Conservation (phyloP, 2,888 invertebrate species). For the Biston betularia region DNA sequence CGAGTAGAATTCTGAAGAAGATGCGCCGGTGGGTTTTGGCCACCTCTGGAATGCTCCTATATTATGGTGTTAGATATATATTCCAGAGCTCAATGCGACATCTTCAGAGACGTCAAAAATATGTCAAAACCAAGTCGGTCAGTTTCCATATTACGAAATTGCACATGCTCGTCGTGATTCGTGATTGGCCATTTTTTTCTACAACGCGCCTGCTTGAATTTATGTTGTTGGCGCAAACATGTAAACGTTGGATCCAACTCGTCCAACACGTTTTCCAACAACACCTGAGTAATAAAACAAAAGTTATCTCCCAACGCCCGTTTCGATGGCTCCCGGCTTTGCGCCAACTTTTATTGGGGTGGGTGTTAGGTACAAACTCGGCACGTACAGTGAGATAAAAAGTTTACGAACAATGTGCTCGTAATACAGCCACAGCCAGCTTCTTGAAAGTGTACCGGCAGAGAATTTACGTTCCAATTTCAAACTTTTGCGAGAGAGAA, state of each 20-base stretch:
- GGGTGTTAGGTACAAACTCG: slow-evolving; percentile 33
- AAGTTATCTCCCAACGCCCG: slow-evolving; percentile 28
- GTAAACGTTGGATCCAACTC: slow-evolving; percentile 97
- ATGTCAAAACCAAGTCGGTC: too few relatives aligned
- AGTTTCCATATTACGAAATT: too few relatives aligned
- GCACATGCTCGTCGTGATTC: too few relatives aligned
- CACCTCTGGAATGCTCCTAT: too few relatives aligned
- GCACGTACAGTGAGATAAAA: slow-evolving; percentile 37
- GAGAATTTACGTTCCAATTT: slow-evolving; percentile 34
- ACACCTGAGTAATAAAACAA: slow-evolving; percentile 77
- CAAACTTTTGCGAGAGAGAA: slow-evolving; percentile 25
- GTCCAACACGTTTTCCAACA: slow-evolving; percentile 96
- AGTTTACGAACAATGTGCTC: slow-evolving; percentile 36
- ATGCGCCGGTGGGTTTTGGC: too few relatives aligned
- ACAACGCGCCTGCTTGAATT: slow-evolving; percentile 94
- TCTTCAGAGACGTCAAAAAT: too few relatives aligned
- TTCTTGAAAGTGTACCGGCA: slow-evolving; percentile 27
- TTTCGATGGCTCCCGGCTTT: slow-evolving; percentile 20
- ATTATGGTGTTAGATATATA: too few relatives aligned
- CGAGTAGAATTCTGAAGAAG: too few relatives aligned
- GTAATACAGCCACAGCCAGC: slow-evolving; percentile 36
- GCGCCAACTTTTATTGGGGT: slow-evolving; percentile 33
- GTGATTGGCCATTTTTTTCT: slow-evolving; percentile 50
- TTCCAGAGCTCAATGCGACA: too few relatives aligned
- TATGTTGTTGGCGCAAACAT: slow-evolving; percentile 95